phyloP scores from a whole-genome alignment of 2,113 vertebrate species.

The Mobula hypostoma region DNA sequence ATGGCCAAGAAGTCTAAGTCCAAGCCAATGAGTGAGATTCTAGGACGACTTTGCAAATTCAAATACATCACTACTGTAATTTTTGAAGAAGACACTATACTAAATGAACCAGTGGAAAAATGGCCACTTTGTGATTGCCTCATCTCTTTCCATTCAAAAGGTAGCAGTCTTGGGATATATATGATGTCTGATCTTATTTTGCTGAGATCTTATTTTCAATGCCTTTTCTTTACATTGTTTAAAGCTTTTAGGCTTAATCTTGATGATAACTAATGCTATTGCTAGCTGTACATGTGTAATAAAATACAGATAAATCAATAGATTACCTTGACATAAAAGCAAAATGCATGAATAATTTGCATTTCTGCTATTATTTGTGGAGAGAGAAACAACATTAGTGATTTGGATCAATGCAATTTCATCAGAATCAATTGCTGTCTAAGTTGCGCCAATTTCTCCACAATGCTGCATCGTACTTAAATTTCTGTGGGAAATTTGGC shows the following conservation, averaged over 20 bases:
- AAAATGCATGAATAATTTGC: too few relatives aligned
- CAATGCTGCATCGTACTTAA: background rate
- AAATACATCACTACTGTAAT: slow-evolving; percentile 81
- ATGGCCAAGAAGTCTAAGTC: slow-evolving; percentile 88
- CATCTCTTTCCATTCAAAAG: slow-evolving; percentile 89
- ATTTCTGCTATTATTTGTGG: too few relatives aligned
- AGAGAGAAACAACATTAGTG: too few relatives aligned
- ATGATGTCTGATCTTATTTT: background rate
- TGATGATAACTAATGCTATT: too few relatives aligned
- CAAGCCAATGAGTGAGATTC: slow-evolving; percentile 86
- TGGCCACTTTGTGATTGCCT: slow-evolving; percentile 85
- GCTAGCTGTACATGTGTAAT: too few relatives aligned
- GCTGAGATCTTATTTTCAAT: background rate
- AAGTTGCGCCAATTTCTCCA: background rate
- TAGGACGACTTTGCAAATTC: slow-evolving; percentile 79
- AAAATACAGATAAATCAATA: too few relatives aligned
- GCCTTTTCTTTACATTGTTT: background rate
- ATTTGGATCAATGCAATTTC: too few relatives aligned
- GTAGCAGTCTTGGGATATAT: slow-evolving; percentile 46
- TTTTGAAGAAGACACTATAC: slow-evolving; percentile 78
- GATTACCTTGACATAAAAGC: too few relatives aligned
- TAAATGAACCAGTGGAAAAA: slow-evolving; percentile 76
- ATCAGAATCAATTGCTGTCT: background rate
- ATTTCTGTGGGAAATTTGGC: too few relatives aligned
- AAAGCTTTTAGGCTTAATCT: background rate